Evolutionary conservation across 2,888 invertebrate species (phyloP).

Genomic region (Ischnura elegans): DNA sequence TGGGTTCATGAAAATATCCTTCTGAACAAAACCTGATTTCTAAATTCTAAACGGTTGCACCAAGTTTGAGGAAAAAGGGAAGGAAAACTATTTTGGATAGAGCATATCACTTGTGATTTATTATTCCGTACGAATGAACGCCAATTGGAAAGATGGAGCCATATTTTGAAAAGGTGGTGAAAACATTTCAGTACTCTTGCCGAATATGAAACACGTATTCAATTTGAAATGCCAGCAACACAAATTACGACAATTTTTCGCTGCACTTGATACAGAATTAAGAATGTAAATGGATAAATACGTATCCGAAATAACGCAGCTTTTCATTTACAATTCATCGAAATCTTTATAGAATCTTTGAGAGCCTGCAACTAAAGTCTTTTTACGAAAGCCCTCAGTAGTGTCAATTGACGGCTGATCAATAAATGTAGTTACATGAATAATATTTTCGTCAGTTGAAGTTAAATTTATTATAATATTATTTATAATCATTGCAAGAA

Average conservation of each 20-base stretch:
- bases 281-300: too few relatives aligned
- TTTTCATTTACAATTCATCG: too few relatives aligned
- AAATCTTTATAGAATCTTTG: too few relatives aligned
- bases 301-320: too few relatives aligned
- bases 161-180: not conserved
- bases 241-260: not conserved
- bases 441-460: too few relatives aligned
- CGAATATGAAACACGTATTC: conserved; percentile 23
- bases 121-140: not conserved
- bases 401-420: too few relatives aligned
- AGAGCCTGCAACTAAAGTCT: too few relatives aligned
- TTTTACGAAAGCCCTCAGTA: too few relatives aligned
- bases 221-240: not conserved
- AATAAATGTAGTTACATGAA: too few relatives aligned
- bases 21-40: not conserved
- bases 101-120: not conserved
- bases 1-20: conserved; percentile 6
- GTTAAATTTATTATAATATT: too few relatives aligned
- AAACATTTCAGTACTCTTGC: not conserved
- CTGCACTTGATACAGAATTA: too few relatives aligned
- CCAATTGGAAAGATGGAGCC: not conserved
- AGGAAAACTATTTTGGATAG: not conserved
- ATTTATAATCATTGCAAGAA: too few relatives aligned
- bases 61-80: not conserved
- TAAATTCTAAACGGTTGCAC: not conserved